Base-by-base conservation (phyloP, 2,888 invertebrate species). In the Lochmaea crataegi region DNA sequence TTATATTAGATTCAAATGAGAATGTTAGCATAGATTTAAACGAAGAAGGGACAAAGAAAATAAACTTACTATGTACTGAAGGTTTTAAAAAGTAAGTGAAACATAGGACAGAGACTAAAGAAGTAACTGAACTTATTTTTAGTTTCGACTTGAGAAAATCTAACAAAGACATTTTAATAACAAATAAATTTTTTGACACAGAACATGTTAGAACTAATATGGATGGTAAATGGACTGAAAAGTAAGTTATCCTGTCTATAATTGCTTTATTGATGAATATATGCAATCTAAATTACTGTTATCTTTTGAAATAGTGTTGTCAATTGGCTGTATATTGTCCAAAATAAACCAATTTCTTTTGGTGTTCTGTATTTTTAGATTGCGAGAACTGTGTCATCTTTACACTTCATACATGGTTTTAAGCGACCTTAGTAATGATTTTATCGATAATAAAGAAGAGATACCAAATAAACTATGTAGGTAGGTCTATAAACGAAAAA, bases 211-310 rank as follows among this genome's bases (percentile, higher is more conserved):
- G 72, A 32, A 79, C 75, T 12, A 73, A 72, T 41, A 79, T 80
- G 80, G 82, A 83, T 71, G 82, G 80, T 56, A 78, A 74, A 65
- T 83, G 83, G 83, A 80, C 81, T 2, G 79, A 81, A 76, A 83
- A 82, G 83, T 82, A 72, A 73, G 41, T 18, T 67, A 45, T 10
- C 0, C 26, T 32, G 32, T 22, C 18, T 7, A 32, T 32, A 32
- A 0, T 32, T 4, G 32, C 5, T 32, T 32, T 32, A 32, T 5
- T 32, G 5, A 22, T 22, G 22, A 22, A 22, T 22, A 22, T 32
- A 32, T 32, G 32, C 32, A 32, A 32, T 32, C 32, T 5, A 32
- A 32, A 32, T 32, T 32, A 32, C 5, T 26, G 22, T 22, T 22
- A 22, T 1, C 22, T 22, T 22, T 2, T 22, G 22, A 22, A 22